phyloP scores from a whole-genome alignment of 2,888 invertebrate genomes.

The Penaeus monodon region DNA sequence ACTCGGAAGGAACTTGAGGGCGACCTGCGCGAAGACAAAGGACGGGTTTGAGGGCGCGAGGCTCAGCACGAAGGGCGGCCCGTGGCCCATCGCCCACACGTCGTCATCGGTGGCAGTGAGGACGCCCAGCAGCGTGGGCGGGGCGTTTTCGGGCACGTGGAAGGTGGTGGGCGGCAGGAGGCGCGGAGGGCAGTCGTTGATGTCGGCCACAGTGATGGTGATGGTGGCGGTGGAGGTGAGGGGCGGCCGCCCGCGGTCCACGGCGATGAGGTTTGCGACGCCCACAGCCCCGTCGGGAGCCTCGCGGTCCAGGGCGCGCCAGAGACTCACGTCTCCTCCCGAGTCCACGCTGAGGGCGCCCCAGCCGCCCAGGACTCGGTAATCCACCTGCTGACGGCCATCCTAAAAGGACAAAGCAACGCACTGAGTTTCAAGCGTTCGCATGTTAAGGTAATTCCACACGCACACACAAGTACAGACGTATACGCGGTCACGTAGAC shows the following conservation, averaged over 20 bases:
- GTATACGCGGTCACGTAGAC: too few species aligned
- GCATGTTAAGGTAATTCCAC: too few species aligned
- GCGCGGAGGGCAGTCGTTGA: conserved; percentile 56
- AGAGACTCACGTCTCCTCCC: conserved; percentile 24
- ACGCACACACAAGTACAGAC: too few species aligned
- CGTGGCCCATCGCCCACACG: conserved; percentile 48
- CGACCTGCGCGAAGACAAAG: conserved; percentile 16
- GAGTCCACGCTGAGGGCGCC: conserved; percentile 28
- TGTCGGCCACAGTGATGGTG: conserved; percentile 49
- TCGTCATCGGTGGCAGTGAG: conserved; percentile 38
- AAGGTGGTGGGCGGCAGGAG: too few species aligned
- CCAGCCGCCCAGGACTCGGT: conserved; percentile 37
- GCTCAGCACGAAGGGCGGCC: conserved; percentile 43
- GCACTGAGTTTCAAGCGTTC: too few species aligned
- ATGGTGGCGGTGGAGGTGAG: conserved; percentile 59
- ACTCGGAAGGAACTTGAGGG: conserved; percentile 25
- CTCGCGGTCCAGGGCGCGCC: conserved; percentile 43
- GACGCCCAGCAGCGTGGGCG: conserved; percentile 9
- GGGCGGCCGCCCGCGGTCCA: conserved; percentile 49
- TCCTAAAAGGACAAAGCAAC: background rate
- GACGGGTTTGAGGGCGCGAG: conserved; percentile 21
- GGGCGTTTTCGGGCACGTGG: too few species aligned
- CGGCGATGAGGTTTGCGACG: conserved; percentile 31
- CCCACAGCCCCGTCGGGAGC: conserved; percentile 13
- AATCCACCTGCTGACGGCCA: conserved; percentile 29